Base-by-base conservation (phyloP, 2,888 invertebrate genomes). In the Spisula solida region DNA sequence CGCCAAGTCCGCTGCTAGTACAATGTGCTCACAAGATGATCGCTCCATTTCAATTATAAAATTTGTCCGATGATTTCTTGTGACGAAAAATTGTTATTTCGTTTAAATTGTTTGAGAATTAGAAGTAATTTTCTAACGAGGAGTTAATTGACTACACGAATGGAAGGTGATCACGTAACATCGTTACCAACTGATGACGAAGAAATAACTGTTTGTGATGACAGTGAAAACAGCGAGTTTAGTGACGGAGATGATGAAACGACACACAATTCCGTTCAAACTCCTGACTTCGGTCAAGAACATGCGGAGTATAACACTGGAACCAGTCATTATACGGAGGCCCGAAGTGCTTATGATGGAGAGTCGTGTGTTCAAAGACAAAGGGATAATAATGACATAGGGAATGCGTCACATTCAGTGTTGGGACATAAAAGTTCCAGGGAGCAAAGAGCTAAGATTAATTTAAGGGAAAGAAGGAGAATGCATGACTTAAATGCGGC, bases 401-500 rank as follows among this genome's bases (percentile, higher is more conserved):
- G 14, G 4, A 75, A 75, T 31, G 0, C 10, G 5, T 14, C 14
- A 75, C 29, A 18, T 60, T n/a, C 60, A 31, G 31, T 16, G 5
- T 31, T 31, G 18, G 34, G 34, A 18, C 29, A 75, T 34, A 75
- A 47, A 51, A 31, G 70, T n/a, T 25, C 86, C 0, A 85, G 70
- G 25, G 87, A 87, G 18, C 48, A 78, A 5, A 88, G 95, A 18
- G 87, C 93, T 8, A 94, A 94, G 86, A 95, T 97, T 25, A 97
- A 97, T 93, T 95, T 95, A 47, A 93, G 97, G 56, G 97, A 97
- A 90, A 92, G 97, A 31, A 95, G 95, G 87, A 93, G 97, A 60
- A 97, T 97, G 97, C 97, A 97, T 91, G 96, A 97, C 89, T 93
- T 97, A 56, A 97, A 97, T 92, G 94, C 95, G 16, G 96, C 96